Percentiles rank a stretch among this genome's conserved stretches.
Conservation (phyloP, 2,888 invertebrate genomes). For the Habroteleia sp. region DNA sequence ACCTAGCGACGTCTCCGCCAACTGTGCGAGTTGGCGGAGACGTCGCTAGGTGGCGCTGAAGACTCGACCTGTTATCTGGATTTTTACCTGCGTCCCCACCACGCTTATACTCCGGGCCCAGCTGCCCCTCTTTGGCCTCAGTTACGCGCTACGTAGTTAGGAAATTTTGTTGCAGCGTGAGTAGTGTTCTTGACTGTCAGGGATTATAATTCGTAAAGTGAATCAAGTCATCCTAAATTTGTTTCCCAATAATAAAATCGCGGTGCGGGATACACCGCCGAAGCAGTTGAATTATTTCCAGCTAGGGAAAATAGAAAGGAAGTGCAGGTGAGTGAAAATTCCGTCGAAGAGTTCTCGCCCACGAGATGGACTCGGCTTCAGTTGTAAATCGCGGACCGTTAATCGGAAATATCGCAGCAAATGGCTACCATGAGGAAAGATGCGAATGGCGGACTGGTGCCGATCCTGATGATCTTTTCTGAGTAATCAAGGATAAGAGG, state of each 20-base stretch:
- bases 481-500: background rate
- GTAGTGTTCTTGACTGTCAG: constrained; percentile 27
- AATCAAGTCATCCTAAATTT: constrained; percentile 8
- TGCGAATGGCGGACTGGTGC: constrained; percentile 17
- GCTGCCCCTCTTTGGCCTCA: constrained; percentile 45
- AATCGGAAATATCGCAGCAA: constrained; percentile 55
- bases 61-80: constrained; percentile 53
- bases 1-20: too few species aligned
- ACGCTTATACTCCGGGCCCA: constrained; percentile 38
- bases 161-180: constrained; percentile 41
- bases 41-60: constrained; percentile 46
- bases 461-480: background rate
- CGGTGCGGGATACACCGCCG: constrained; percentile 2
- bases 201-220: constrained; percentile 6
- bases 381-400: constrained; percentile 50
- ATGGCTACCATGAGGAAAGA: constrained; percentile 48
- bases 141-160: constrained; percentile 53
- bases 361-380: constrained; percentile 40
- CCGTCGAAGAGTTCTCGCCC: constrained; percentile 23
- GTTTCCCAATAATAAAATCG: constrained; percentile 5
- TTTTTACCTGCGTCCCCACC: constrained; percentile 55
- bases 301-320: constrained; percentile 22
- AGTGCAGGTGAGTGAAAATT: constrained; percentile 54
- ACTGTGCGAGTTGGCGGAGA: background rate
- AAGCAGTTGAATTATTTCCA: constrained; percentile 21